Evolutionary conservation across 2,797 vertebrate genomes (phyloP).

Genomic region (Nothura maculosa): DNA sequence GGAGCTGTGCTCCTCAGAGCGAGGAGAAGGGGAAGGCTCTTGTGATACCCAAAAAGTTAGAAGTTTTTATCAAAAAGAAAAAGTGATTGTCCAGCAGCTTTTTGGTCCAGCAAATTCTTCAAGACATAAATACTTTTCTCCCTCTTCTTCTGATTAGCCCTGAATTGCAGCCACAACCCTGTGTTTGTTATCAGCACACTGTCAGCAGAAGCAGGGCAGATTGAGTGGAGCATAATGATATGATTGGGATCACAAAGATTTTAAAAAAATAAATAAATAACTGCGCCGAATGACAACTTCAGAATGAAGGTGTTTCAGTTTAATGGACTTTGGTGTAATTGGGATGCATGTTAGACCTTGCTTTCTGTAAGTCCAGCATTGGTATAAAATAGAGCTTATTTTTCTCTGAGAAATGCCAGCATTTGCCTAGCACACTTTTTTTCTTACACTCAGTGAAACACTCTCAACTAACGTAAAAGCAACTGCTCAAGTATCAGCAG

Average conservation of each 20-base stretch:
- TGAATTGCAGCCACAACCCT: background rate
- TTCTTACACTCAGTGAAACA: background rate
- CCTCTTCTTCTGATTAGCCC: background rate
- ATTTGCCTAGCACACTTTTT: background rate
- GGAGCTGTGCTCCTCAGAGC: background rate
- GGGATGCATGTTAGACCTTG: background rate
- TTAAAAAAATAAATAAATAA: background rate
- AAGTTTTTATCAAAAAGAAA: background rate
- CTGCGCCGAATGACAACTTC: background rate
- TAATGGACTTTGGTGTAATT: background rate
- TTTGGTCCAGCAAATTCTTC: background rate
- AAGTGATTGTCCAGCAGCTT: background rate
- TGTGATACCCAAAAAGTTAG: background rate
- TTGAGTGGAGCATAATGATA: background rate
- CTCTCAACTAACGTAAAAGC: background rate
- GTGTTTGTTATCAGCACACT: background rate
- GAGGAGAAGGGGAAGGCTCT: background rate
- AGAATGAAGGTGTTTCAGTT: background rate
- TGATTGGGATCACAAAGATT: background rate
- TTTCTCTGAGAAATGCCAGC: background rate
- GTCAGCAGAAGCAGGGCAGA: rapidly evolving
- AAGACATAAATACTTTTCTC: background rate
- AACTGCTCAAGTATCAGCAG: background rate
- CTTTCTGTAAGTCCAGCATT: background rate
- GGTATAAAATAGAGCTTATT: background rate